These are phyloP conservation scores for Camptogramma bilineatum DNA, from an alignment of 2,888 invertebrate species.

Conservation along the genomic window DNA sequence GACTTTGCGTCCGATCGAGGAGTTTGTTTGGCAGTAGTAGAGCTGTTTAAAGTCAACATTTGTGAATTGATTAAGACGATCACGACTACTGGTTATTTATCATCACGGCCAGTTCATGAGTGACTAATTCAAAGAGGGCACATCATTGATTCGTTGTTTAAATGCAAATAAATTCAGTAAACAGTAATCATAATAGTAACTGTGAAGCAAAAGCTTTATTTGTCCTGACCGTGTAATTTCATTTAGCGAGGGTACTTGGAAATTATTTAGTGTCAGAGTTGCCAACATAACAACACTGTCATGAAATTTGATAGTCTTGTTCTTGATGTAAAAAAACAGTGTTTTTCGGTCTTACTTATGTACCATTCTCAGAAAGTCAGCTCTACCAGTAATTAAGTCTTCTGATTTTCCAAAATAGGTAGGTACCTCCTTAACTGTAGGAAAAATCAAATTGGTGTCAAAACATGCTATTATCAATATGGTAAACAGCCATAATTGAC, in stretches of 20 bases:
- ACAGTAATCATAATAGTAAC: slow-evolving; percentile 31
- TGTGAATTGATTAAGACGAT: slow-evolving; percentile 75
- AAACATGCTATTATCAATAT: slow-evolving; percentile 21
- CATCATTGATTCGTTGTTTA: slow-evolving; percentile 29
- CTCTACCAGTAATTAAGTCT: not conserved
- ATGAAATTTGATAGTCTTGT: too few relatives aligned
- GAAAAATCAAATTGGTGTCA: slow-evolving; percentile 5
- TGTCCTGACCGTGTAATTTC: slow-evolving; percentile 26
- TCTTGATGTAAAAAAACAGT: too few relatives aligned
- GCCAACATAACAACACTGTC: not conserved
- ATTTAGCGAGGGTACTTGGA: slow-evolving; percentile 23
- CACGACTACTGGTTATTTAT: slow-evolving; percentile 52
- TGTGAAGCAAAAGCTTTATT: slow-evolving; percentile 27
- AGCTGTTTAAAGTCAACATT: slow-evolving; percentile 70
- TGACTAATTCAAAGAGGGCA: slow-evolving; percentile 29
- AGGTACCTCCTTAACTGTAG: not conserved
- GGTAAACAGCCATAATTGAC: slow-evolving; percentile 35
- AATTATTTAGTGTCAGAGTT: slow-evolving; percentile 11
- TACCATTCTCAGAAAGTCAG: too few relatives aligned
- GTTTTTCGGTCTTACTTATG: too few relatives aligned
- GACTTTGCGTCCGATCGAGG: slow-evolving; percentile 82
- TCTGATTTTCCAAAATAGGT: not conserved
- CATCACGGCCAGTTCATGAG: slow-evolving; percentile 29
- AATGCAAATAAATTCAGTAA: slow-evolving; percentile 31
- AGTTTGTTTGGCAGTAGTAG: slow-evolving; percentile 74